Evolutionary conservation across 2,797 vertebrate genomes (phyloP).

Genomic region (Sebastes matsubarae): DNA sequence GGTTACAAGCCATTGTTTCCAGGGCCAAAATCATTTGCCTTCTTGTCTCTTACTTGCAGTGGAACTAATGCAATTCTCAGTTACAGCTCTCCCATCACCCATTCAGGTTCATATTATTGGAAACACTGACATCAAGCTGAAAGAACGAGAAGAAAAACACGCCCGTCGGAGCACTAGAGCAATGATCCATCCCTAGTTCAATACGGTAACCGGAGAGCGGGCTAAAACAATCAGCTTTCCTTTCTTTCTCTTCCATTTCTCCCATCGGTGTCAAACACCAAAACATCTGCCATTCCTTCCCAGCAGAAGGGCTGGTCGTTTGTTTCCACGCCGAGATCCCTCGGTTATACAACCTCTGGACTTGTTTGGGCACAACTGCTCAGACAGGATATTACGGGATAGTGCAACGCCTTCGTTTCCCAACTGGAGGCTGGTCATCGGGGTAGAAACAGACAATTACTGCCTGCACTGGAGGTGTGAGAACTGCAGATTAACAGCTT

Average conservation of each 20-base stretch:
- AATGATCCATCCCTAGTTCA: conserved; percentile 58
- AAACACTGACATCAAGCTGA: conserved; percentile 69
- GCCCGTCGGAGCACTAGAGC: conserved; percentile 35
- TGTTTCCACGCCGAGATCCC: conserved; percentile 46
- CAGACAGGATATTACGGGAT: conserved; percentile 57
- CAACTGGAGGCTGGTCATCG: conserved; percentile 18
- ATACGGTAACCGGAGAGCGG: conserved; percentile 61
- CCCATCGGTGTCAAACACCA: conserved; percentile 22
- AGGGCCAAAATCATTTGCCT: conserved; percentile 38
- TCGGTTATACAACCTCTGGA: conserved; percentile 48
- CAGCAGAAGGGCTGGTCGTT: conserved; percentile 50
- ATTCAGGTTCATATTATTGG: conserved; percentile 56
- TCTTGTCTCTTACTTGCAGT: conserved; percentile 9
- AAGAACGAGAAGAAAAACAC: conserved; percentile 50
- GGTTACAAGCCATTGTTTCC: conserved; percentile 42
- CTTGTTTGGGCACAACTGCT: conserved; percentile 48
- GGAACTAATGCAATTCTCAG: conserved; percentile 36
- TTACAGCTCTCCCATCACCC: conserved; percentile 45
- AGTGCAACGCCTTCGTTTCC: conserved; percentile 36
- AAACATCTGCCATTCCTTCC: conserved; percentile 61
- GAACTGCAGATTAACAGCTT: conserved; percentile 9
- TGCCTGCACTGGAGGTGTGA: background rate
- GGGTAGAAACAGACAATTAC: conserved; percentile 26
- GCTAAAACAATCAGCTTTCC: conserved; percentile 62
- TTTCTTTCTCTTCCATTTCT: conserved; percentile 34